Evolutionary conservation across 2,113 vertebrate genomes (phyloP), one percentile per base, ranked within the genome.

Genomic region (Pionites leucogaster): DNA sequence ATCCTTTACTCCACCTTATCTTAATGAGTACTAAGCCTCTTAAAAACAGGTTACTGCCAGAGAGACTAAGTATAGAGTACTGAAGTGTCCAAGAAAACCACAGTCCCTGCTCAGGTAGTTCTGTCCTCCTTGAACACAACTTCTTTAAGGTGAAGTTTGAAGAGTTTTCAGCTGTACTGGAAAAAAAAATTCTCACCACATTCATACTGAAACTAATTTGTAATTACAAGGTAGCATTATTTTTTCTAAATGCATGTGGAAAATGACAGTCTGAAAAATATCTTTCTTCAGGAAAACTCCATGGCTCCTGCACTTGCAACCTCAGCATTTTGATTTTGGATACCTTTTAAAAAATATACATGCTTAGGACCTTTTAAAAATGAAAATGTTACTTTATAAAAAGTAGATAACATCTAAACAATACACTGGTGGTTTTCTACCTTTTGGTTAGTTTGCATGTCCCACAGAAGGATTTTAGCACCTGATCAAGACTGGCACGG

Each of bases 141-240:
- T 96, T 91, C 94, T 95, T 91, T 67, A 92, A 89, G 92, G 86
- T 37, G 85, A 97, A 96, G 77, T 92, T 74, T 90, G 90, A 90
- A 53, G 74, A 96, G 82, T 91, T 97, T 97, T 55, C 92, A 96
- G 75, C 79, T 91, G 88, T 78, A 41, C 42, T 89, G 33, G 89
- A 28, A 93, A 82, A 83, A 88, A 94, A 89, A 75, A 94, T 93
- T 97, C 82, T 74, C 95, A 92, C 42, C 92, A 89, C 86, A 88
- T 92, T 85, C 39, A 90, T 96, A 97, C 96, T 77, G 68, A 80
- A 95, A 82, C 33, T 92, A 46, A 28, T 86, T 92, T 96, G 80
- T 92, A 79, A 96, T 96, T 94, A 93, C 25, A n/a, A 41, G 23
- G 42, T 6, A 1, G 3, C 11, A 25, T 31, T 70, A 62, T 60